Evolutionary conservation across 2,888 invertebrate species (phyloP), one percentile per base, ranked within the genome.

Genomic region (Pachymerium ferrugineum): DNA sequence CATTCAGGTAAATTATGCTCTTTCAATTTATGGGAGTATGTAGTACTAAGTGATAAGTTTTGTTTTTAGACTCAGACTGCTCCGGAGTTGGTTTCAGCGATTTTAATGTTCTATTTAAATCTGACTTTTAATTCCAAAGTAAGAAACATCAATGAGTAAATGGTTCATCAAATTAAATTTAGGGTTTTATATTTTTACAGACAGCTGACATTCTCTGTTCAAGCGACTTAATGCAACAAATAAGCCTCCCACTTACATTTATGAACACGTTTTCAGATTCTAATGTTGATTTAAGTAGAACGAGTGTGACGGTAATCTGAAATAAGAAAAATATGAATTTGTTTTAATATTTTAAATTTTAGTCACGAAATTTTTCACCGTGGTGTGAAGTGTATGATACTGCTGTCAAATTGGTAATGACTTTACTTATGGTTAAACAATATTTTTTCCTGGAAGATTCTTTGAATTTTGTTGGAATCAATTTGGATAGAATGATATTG

Each of bases 401-500:
- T 25, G 78, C 79, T 74, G 69, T 82, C 29, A 79, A 80, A 62
- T 78, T 83, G 29, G 79, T 81, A 69, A 77, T 81, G n/a, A 77
- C 78, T 10, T 75, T 82, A 77, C 77, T 83, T 69, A 73, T 77
- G 10, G 78, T 79, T 3, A 78, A 83, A 25, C 78, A 79, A 16
- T 81, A 80, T 78, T 81, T 80, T 38, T 83, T 83, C 78, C 78
- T 83, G n/a, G 80, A 82, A 73, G 81, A 82, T 75, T 80, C 81
- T 25, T 78, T 83, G 74, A 81, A 81, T 77, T 82, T 83, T 75
- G 79, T 82, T 14, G 83, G 82, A 4, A 80, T 80, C 54, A 82
- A 83, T 75, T 81, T 82, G 75, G 82, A 83, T 54, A n/a, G 68
- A 73, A 30, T 73, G 68, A 30, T 73, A 8, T 8, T 73, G 73